Evolutionary conservation across 2,113 vertebrate genomes (phyloP), one percentile per base, ranked within the genome.

Genomic region (Parotia lawesii): DNA sequence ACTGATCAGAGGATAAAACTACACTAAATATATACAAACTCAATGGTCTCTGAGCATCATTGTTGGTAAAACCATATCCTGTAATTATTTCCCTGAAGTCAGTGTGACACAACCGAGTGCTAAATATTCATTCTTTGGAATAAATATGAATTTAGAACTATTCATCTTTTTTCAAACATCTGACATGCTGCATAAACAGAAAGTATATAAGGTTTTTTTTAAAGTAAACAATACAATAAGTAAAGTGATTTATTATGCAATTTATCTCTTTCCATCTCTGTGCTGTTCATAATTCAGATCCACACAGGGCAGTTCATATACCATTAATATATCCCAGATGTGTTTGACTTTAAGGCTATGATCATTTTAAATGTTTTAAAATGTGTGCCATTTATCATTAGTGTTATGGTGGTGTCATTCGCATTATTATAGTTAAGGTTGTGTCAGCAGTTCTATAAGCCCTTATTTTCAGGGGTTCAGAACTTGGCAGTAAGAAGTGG

Each of bases 181-280:
- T 98, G 97, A 97, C 96, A 98, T 77, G 77, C 85, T 96, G 95
- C 94, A 98, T 97, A 98, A 98, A 97, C 92, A 97, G 94, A 96
- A 97, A 97, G 92, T 96, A 92, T 97, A 89, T 96, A 95, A 60
- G 12, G 29, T 22, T 92, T 95, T 95, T 87, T 83, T 92, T 35
- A 37, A 97, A 97, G 96, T 97, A 97, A 97, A 97, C 96, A 98
- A 97, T 96, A 97, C 61, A 97, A 95, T 95, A 97, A 93, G 95
- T 97, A 97, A 97, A 92, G 94, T 98, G 97, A 98, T 98, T 98
- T 98, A 98, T 98, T 97, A 98, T 97, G 94, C 86, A 97, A 98
- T 98, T 97, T 97, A 97, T 98, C 98, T 98, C 96, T 97, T 97
- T 97, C 97, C 97, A 96, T 98, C 97, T 96, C 91, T 92, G 76